Evolutionary conservation across 23 tunicate species (phyloP), one percentile per base, ranked within the genome.

Genomic region (Styela clava): DNA sequence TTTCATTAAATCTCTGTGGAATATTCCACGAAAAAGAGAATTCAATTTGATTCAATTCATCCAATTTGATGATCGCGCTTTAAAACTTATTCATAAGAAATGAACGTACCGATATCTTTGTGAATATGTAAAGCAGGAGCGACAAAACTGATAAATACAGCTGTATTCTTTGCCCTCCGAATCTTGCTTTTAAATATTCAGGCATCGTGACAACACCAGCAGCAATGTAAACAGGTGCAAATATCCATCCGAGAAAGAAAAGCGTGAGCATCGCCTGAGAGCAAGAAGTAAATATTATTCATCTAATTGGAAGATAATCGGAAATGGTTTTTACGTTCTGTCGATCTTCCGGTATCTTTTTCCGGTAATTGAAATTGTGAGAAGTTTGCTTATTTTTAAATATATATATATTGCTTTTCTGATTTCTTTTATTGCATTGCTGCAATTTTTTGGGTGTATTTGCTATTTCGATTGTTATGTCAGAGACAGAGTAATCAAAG

Each of bases 191-290:
- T 33, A 95, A 83, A 74, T 95, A 95, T 77, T 95, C 96, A 16
- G 99, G 99, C 96, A 95, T 86, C 16, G 99, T 95, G 1, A 90
- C 91, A 34, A 95, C 87, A 7, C 96, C 99, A 1, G 96, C 74
- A 7, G 99, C 79, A 27, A 89, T 86, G 83, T 95, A 95, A 30
- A 95, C 79, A 0, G 99, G 99, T 18, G 95, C 92, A 80, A 95
- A 95, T n/a, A 95, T 79, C 99, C 99, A 95, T 22, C 99, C 99
- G 20, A 95, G 92, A 37, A 95, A 84, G 28, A 78, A 83, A 1
- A 89, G 78, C 32, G 83, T 69, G 62, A 93, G 67, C 98, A 93
- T 93, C 16, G 94, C 98, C 98, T 93, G 79, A 3, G 0, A 23
- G 2, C 83, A 56, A 85, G 26, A 68, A 35, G 28, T 64, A 78